phyloP scores from a whole-genome alignment of 64 coral and sea anemone species.

The Pocillopora verrucosa region DNA sequence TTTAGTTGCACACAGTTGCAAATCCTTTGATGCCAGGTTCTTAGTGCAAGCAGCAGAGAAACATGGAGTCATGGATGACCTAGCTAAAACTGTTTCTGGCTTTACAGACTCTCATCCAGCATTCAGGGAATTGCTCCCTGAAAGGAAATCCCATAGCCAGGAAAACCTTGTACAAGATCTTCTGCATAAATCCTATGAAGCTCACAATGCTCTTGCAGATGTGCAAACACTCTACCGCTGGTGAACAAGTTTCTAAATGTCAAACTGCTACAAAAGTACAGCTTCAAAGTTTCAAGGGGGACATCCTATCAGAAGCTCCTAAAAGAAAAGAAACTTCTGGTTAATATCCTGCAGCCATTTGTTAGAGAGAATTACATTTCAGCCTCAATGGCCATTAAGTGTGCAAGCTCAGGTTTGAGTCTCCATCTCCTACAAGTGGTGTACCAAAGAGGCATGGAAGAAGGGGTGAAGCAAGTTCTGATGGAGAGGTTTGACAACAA shows the following conservation, averaged over 20 bases:
- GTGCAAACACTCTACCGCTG: background rate
- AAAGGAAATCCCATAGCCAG: background rate
- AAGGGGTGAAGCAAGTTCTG: too few relatives aligned
- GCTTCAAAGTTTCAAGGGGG: background rate
- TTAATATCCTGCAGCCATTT: too few relatives aligned
- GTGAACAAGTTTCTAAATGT: background rate
- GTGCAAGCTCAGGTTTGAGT: too few relatives aligned
- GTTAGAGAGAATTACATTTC: too few relatives aligned
- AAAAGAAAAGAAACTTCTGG: too few relatives aligned
- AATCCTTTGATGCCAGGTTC: slow-evolving; percentile 65
- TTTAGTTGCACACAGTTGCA: slow-evolving; percentile 55
- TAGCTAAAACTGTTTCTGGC: slow-evolving; percentile 10
- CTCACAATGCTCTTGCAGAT: background rate
- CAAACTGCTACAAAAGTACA: background rate
- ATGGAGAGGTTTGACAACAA: too few relatives aligned
- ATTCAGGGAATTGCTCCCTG: slow-evolving; percentile 58
- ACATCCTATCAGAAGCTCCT: too few relatives aligned
- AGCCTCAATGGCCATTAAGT: too few relatives aligned
- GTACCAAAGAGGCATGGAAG: too few relatives aligned
- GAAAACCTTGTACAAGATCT: background rate
- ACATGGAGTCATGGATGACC: background rate
- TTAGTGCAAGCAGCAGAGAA: slow-evolving; percentile 24
- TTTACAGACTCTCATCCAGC: slow-evolving; percentile 59
- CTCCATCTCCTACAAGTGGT: too few relatives aligned
- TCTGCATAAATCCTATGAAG: background rate